A percentile compares a stretch with the other conserved stretches of the same genome.
Conservation (phyloP, 2,797 vertebrate species). For the Pseudomugil gertrudae region DNA sequence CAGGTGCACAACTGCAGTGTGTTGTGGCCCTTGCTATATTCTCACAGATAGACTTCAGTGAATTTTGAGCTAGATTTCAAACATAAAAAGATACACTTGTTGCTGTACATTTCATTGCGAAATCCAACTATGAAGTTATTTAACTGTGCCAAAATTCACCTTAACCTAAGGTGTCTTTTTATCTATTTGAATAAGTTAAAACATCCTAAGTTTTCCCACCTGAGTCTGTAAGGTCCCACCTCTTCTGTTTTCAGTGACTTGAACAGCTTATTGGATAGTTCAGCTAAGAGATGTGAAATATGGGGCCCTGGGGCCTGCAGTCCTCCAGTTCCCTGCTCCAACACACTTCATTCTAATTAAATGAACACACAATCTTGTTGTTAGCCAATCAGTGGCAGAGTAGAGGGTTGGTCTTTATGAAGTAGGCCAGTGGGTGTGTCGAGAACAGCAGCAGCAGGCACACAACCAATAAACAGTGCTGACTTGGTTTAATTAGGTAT, state of each 20-base stretch:
- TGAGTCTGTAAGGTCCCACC: background rate
- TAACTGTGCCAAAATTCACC: too few relatives aligned
- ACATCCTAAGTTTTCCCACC: background rate
- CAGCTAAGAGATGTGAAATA: too few relatives aligned
- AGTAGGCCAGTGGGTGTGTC: background rate
- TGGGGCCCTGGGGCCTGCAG: too few relatives aligned
- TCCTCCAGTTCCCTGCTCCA: too few relatives aligned
- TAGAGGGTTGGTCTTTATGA: background rate
- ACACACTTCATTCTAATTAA: too few relatives aligned
- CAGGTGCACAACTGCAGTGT: background rate
- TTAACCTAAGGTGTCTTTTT: too few relatives aligned
- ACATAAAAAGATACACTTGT: background rate
- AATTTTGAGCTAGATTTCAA: background rate
- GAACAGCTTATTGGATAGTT: background rate
- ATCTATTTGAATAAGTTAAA: too few relatives aligned
- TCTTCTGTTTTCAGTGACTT: background rate
- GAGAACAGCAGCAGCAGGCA: background rate
- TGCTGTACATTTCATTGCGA: background rate
- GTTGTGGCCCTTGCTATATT: background rate
- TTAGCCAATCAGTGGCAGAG: background rate
- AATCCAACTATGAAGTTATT: too few relatives aligned
- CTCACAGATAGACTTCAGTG: background rate
- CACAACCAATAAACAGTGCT: background rate
- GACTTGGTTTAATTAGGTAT: background rate
- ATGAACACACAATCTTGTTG: too few relatives aligned